Percentiles rank a stretch among this genome's conserved stretches.
phyloP scores from a whole-genome alignment of 2,113 vertebrate genomes.

The Ifrita kowaldi region DNA sequence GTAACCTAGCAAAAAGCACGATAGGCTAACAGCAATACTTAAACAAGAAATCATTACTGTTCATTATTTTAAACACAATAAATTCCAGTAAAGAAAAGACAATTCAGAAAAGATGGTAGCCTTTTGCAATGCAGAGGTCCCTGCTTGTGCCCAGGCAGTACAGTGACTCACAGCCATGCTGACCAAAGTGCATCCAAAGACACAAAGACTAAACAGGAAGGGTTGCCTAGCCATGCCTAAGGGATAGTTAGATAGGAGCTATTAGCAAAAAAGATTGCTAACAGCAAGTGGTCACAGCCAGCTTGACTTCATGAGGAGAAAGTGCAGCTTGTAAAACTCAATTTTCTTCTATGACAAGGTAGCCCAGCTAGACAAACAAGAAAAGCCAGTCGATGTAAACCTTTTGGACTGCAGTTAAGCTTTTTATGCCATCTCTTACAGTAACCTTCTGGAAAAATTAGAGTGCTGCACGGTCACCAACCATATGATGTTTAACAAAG shows the following conservation, averaged over 20 bases:
- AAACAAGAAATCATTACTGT: neutral
- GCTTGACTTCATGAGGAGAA: neutral
- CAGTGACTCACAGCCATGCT: neutral
- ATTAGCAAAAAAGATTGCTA: neutral
- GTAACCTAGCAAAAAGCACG: neutral
- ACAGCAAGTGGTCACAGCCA: neutral
- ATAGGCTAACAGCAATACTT: neutral
- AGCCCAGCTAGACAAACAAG: neutral
- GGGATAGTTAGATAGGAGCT: neutral
- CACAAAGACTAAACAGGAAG: neutral
- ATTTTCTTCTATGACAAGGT: neutral
- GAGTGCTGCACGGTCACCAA: neutral
- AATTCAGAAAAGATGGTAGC: neutral
- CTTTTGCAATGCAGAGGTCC: neutral
- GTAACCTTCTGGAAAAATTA: neutral
- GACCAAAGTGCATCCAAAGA: neutral
- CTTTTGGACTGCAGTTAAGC: neutral
- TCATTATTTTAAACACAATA: neutral
- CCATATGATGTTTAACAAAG: neutral
- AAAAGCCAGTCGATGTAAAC: accelerated
- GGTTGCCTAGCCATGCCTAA: neutral
- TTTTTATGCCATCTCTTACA: neutral
- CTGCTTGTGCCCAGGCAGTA: too few species aligned
- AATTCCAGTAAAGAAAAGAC: neutral
- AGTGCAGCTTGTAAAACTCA: neutral